Conservation (phyloP, 2,113 vertebrate genomes). For the Colaptes auratus region DNA sequence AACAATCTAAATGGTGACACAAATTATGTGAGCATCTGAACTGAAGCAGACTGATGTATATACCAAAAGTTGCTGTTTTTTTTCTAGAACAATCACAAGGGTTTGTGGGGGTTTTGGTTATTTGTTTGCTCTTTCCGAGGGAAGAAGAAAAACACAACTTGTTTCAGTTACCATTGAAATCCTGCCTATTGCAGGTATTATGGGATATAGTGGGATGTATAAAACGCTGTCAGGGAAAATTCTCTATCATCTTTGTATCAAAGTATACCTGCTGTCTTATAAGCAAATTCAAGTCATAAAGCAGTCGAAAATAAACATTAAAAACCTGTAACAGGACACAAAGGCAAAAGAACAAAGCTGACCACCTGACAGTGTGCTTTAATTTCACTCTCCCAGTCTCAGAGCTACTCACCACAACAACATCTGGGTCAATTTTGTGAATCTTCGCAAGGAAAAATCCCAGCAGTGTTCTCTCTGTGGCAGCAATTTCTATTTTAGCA, state of each 20-base stretch:
- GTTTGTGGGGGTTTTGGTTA: background rate
- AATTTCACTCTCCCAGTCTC: constrained; percentile 1
- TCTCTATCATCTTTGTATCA: background rate
- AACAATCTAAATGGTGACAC: background rate
- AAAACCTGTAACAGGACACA: background rate
- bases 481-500: constrained; percentile 90
- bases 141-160: background rate
- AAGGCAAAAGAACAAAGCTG: constrained; percentile 31
- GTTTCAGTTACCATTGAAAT: constrained; percentile 2
- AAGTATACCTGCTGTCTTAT: constrained; percentile 30
- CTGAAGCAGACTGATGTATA: background rate
- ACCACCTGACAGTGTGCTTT: background rate
- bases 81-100: background rate
- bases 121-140: background rate
- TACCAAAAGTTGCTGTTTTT: background rate
- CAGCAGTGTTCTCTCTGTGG: constrained; percentile 91
- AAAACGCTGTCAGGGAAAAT: constrained; percentile 37
- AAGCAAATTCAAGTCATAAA: constrained; percentile 42
- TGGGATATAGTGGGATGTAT: constrained; percentile 10
- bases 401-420: constrained; percentile 91
- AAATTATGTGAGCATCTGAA: background rate
- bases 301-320: constrained; percentile 1
- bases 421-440: constrained; percentile 96
- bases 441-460: constrained; percentile 96
- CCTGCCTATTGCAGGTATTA: constrained; percentile 12